Evolutionary conservation across 2,113 vertebrate genomes (phyloP).

Genomic region (Ammodramus savannarum): DNA sequence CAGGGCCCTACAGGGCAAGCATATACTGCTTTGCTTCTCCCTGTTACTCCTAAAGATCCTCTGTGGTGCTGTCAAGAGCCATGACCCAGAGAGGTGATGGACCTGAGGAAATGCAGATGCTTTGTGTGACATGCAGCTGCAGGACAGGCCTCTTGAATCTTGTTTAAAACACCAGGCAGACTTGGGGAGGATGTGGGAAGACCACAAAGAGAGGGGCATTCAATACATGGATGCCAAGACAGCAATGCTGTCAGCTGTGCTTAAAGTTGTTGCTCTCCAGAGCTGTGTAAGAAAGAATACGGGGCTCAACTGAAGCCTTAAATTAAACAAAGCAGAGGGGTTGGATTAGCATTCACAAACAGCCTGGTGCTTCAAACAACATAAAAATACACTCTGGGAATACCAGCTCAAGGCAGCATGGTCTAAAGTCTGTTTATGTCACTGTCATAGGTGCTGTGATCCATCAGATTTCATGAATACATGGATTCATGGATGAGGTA

Average conservation of each 20-base stretch:
- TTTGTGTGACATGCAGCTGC: not conserved
- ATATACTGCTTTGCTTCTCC: not conserved
- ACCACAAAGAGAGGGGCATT: not conserved
- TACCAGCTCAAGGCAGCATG: not conserved
- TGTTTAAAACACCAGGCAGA: not conserved
- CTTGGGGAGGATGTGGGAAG: not conserved
- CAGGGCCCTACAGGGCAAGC: not conserved
- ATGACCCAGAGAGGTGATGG: not conserved
- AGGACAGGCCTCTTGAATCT: not conserved
- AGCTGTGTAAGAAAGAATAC: not conserved
- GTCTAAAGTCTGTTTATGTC: not conserved
- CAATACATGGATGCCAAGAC: not conserved
- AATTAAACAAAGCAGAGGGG: constrained; percentile 31
- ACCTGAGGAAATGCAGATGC: not conserved
- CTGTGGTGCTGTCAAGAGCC: not conserved
- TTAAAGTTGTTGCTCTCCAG: constrained; percentile 42
- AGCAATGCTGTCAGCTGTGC: not conserved
- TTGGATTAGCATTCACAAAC: constrained; percentile 8
- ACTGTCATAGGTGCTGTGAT: not conserved
- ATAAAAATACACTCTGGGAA: not conserved
- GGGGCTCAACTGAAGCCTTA: not conserved
- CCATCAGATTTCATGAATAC: not conserved
- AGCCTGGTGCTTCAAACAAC: not conserved
- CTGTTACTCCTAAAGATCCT: not conserved
- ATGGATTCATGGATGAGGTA: not conserved